These are phyloP conservation scores for Mamestra configurata DNA, from an alignment of 1,140 invertebrate genomes.

Conservation along the genomic window DNA sequence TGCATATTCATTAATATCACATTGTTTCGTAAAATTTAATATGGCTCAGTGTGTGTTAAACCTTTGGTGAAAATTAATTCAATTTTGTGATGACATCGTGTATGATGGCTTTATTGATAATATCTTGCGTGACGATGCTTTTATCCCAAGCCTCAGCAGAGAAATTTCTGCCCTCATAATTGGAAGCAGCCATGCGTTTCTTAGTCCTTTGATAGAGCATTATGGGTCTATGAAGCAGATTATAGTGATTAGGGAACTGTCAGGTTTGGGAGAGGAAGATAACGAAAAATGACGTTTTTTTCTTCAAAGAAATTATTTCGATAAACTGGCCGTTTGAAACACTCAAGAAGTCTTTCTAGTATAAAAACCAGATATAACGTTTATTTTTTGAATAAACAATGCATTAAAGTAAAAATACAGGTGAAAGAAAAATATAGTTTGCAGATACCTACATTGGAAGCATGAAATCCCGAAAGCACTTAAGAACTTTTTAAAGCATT, in stretches of 20 bases:
- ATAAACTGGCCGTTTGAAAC: background rate
- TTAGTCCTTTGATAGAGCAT: constrained; percentile 19
- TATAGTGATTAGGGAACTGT: background rate
- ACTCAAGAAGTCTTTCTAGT: background rate
- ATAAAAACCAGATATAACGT: no score
- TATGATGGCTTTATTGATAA: constrained; percentile 52
- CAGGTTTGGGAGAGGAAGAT: background rate
- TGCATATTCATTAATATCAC: constrained; percentile 47
- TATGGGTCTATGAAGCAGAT: constrained; percentile 16
- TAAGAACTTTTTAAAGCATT: constrained; percentile 40
- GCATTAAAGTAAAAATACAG: background rate
- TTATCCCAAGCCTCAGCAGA: constrained; percentile 28
- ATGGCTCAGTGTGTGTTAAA: constrained; percentile 34
- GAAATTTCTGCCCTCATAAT: constrained; percentile 48
- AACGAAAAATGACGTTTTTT: no score
- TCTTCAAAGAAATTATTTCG: background rate
- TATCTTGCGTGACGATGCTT: constrained; percentile 52
- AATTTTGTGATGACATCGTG: constrained; percentile 45
- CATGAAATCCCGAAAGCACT: constrained; percentile 28
- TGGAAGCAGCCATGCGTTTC: constrained; percentile 2
- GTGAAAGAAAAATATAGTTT: background rate
- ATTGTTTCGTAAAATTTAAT: constrained; percentile 52
- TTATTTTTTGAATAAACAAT: background rate
- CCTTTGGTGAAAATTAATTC: constrained; percentile 45
- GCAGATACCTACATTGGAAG: background rate